phyloP scores from a whole-genome alignment of 1,140 invertebrate species.

The Pogonognathellus flavescens region DNA sequence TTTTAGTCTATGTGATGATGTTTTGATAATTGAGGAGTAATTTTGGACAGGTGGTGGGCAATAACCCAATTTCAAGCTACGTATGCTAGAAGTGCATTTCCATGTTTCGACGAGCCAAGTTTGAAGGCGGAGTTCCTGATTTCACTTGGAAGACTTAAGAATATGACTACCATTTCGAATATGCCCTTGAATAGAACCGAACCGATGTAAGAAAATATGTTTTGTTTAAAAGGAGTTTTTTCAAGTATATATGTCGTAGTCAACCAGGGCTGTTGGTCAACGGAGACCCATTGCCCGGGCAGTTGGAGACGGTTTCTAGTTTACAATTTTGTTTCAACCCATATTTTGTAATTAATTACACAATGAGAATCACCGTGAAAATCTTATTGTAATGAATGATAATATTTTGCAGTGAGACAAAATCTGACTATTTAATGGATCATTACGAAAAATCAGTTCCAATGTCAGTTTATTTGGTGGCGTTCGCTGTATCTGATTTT shows the following conservation, averaged over 20 bases:
- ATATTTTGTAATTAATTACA: too few relatives aligned
- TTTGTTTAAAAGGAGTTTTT: too few relatives aligned
- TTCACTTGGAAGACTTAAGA: conserved; percentile 79
- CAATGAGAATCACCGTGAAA: too few relatives aligned
- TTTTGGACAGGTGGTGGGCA: conserved; percentile 83
- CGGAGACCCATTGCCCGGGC: too few relatives aligned
- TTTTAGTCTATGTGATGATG: too few relatives aligned
- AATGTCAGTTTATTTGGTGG: conserved; percentile 92
- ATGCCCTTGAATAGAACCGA: conserved; percentile 75
- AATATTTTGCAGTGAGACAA: conserved; percentile 72
- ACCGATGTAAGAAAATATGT: conserved; percentile 22
- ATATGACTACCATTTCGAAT: conserved; percentile 84
- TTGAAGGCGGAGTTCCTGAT: conserved; percentile 88
- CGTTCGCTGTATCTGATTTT: conserved; percentile 87
- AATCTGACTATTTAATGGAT: conserved; percentile 82
- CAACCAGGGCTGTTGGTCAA: too few relatives aligned
- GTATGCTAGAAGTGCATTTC: conserved; percentile 77
- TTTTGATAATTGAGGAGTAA: too few relatives aligned
- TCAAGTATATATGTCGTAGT: too few relatives aligned
- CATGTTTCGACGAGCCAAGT: conserved; percentile 93
- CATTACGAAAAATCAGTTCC: conserved; percentile 78
- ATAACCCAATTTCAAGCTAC: conserved; percentile 93
- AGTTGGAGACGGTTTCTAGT: too few relatives aligned
- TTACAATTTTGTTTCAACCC: too few relatives aligned
- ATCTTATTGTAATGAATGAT: too few relatives aligned